Evolutionary conservation across 1,140 invertebrate genomes (phyloP).

Genomic region (Drosophila funebris): DNA sequence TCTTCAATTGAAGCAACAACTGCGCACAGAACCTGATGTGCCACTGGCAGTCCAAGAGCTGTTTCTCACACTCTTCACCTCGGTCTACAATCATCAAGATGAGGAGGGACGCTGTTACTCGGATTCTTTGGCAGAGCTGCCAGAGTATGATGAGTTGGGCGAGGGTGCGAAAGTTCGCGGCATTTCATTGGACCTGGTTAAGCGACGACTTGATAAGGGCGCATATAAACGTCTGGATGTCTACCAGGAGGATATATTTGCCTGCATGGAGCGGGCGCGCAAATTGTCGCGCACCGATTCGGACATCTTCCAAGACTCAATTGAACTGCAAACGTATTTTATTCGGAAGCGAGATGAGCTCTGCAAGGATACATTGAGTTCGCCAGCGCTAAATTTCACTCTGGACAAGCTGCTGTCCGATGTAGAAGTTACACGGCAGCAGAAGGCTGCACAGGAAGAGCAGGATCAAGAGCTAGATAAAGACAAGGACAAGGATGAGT

Average conservation of each 20-base stretch:
- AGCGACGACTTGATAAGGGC: slow-evolving; percentile 92
- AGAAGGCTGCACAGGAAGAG: slow-evolving; percentile 93
- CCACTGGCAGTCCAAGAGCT: slow-evolving; percentile 94
- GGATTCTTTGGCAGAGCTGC: slow-evolving; percentile 97
- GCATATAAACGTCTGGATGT: slow-evolving; percentile 96
- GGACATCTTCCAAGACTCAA: slow-evolving; percentile 94
- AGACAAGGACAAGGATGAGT: slow-evolving; percentile 72
- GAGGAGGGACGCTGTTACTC: slow-evolving; percentile 97
- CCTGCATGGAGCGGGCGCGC: slow-evolving; percentile 95
- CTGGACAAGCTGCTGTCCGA: slow-evolving; percentile 89
- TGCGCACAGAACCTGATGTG: slow-evolving; percentile 94
- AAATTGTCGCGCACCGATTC: slow-evolving; percentile 95
- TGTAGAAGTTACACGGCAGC: slow-evolving; percentile 90
- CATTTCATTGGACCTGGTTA: slow-evolving; percentile 93
- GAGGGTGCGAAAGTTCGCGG: slow-evolving; percentile 88
- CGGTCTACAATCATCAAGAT: slow-evolving; percentile 97
- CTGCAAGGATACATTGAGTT: slow-evolving; percentile 91
- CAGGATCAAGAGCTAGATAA: slow-evolving; percentile 86
- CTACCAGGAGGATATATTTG: slow-evolving; percentile 98
- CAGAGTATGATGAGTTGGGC: slow-evolving; percentile 93
- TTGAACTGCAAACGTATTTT: slow-evolving; percentile 97
- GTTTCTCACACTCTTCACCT: slow-evolving; percentile 95
- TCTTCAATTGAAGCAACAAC: slow-evolving; percentile 94
- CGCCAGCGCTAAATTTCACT: slow-evolving; percentile 93
- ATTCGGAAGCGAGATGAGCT: slow-evolving; percentile 91